phyloP scores from a whole-genome alignment of 2,113 vertebrate genomes.

The Galeopterus variegatus region DNA sequence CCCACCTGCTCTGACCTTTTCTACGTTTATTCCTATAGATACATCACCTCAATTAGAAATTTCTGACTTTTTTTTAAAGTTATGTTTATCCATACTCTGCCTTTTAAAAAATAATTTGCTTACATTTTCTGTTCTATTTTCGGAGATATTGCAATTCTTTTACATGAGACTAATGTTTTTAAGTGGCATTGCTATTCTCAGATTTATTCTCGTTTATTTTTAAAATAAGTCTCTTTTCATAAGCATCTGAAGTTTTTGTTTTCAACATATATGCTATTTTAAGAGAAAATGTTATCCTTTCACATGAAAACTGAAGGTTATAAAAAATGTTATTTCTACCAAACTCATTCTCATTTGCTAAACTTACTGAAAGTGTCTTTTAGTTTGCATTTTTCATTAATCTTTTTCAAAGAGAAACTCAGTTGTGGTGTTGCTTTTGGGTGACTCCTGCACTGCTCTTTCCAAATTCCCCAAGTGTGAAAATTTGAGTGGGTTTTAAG shows the following conservation, averaged over 20 bases:
- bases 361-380: constrained; percentile 66
- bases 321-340: constrained; percentile 36
- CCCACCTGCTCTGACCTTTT: background rate
- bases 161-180: background rate
- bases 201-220: constrained; percentile 28
- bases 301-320: constrained; percentile 21
- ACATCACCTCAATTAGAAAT: constrained; percentile 13
- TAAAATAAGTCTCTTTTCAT: constrained; percentile 9
- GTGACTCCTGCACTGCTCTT: constrained; percentile 47
- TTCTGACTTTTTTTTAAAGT: background rate
- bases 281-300: constrained; percentile 60
- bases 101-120: constrained; percentile 5
- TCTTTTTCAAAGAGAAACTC: constrained; percentile 69
- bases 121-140: constrained; percentile 38
- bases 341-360: constrained; percentile 65
- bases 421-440: constrained; percentile 66
- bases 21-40: background rate
- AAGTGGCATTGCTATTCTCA: background rate
- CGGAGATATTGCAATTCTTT: background rate
- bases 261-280: background rate
- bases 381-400: constrained; percentile 69
- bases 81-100: background rate
- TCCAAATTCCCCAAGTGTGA: constrained; percentile 78
- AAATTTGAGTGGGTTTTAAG: constrained; percentile 74
- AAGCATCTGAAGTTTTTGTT: constrained; percentile 16